Evolutionary conservation across 2,113 vertebrate species (phyloP), one percentile per base, ranked within the genome.

Genomic region (Pomatorhinus ruficollis): DNA sequence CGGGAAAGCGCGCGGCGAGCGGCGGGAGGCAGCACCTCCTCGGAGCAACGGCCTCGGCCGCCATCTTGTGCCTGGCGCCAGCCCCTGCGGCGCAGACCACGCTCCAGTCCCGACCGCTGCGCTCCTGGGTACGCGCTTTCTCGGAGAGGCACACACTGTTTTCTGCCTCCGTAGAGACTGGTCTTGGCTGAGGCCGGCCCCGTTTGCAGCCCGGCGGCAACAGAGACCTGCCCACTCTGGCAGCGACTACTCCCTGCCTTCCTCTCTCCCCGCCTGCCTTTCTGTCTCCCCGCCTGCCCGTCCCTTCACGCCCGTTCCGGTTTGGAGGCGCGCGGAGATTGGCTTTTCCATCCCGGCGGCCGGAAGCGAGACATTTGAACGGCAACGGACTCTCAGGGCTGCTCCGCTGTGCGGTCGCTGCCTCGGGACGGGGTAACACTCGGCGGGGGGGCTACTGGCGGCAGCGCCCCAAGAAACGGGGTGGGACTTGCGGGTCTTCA

Each of bases 221-320:
- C 5, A 5, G 3, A 44, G 1, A 8, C 6, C 3, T 2, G 7
- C 11, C 23, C 23, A 8, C 9, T 3, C 4, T 0, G 1, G 9
- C 33, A 4, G 5, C 10, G 0, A 4, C 1, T 0, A 0, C 7
- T 7, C 5, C 6, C 5, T 0, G 0, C 10, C 19, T 10, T 2
- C 33, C 42, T 17, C 11, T 23, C 7, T 33, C 59, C 31, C 15
- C 3, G 10, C 10, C 18, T 3, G 0, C 10, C 19, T 10, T 2
- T 27, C 42, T 17, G 9, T 23, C 7, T 33, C 59, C 31, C 15
- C 3, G 10, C 10, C 18, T 3, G 22, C 31, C 23, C 10, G 1
- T 4, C 2, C 12, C 5, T 6, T 4, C 10, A 4, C 13, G 20
- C 77, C 45, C n/a, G 1, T 74, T 82, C 69, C 69, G 45, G 52